A percentile compares a stretch with the other conserved stretches of the same genome.
These are phyloP conservation scores for Megamerina dolium DNA, from an alignment of 2,888 invertebrate genomes.

Conservation along the genomic window DNA sequence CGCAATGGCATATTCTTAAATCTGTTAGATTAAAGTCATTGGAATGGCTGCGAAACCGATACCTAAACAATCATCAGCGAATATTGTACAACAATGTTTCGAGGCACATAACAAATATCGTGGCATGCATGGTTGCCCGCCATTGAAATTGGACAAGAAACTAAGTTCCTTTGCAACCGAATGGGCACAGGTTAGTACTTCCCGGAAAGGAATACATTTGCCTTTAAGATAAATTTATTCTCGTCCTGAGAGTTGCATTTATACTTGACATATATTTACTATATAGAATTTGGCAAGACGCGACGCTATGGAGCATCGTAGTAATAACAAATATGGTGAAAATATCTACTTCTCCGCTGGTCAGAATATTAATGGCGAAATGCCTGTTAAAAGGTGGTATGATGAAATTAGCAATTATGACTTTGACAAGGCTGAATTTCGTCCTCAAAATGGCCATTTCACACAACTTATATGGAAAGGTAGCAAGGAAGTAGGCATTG, in stretches of 20 bases:
- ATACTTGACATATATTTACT: not conserved
- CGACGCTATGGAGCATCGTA: conserved; percentile 66
- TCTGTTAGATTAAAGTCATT: no score
- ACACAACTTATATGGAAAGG: conserved; percentile 81
- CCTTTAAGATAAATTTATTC: not conserved
- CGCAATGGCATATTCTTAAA: no score
- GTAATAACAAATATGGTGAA: conserved; percentile 73
- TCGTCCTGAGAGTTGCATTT: not conserved
- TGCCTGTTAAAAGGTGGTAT: conserved; percentile 58
- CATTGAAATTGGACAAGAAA: conserved; percentile 60
- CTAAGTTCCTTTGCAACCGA: conserved; percentile 63
- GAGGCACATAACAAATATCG: conserved; percentile 64
- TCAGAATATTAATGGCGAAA: conserved; percentile 52
- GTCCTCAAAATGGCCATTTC: conserved; percentile 70
- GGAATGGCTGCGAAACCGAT: no score
- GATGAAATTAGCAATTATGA: conserved; percentile 65
- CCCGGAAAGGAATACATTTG: no score
- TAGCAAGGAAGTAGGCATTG: conserved; percentile 69
- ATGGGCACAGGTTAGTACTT: conserved; percentile 59
- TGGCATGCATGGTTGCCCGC: conserved; percentile 62
- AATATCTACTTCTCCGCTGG: conserved; percentile 76
- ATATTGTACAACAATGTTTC: no score
- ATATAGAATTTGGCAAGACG: conserved; percentile 34
- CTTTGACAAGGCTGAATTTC: conserved; percentile 60
- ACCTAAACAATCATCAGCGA: no score